phyloP scores from a whole-genome alignment of 2,797 vertebrate species.

The Macrochelys suwanniensis region DNA sequence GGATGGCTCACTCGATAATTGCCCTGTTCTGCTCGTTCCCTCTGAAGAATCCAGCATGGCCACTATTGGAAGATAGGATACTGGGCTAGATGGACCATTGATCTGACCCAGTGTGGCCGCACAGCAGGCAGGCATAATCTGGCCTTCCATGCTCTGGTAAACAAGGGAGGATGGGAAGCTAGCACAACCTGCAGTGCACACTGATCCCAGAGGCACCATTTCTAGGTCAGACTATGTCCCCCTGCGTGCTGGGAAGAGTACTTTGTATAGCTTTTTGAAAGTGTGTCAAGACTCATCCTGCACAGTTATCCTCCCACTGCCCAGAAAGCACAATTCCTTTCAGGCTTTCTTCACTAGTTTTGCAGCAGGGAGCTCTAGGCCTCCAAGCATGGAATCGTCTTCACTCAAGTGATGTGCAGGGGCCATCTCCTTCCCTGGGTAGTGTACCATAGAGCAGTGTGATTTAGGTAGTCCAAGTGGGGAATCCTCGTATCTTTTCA shows the following conservation, averaged over 20 bases:
- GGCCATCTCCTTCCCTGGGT: neutral
- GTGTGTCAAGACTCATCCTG: neutral
- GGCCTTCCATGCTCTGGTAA: rapidly evolving
- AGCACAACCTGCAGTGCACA: neutral
- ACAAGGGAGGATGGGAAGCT: neutral
- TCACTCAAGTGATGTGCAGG: neutral
- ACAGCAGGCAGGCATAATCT: neutral
- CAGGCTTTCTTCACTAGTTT: neutral
- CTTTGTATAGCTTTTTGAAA: neutral
- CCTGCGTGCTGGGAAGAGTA: neutral
- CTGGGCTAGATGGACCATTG: too few species aligned
- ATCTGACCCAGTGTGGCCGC: neutral
- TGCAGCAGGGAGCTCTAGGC: neutral
- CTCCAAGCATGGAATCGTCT: neutral
- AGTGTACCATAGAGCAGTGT: neutral
- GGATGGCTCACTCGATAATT: too few species aligned
- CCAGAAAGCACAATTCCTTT: neutral
- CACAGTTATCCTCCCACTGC: neutral
- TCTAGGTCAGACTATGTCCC: neutral
- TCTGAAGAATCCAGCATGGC: too few species aligned
- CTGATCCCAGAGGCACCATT: neutral
- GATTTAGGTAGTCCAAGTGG: neutral
- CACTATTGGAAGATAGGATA: too few species aligned
- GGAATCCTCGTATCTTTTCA: neutral
- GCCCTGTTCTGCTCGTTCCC: too few species aligned